Base-by-base conservation (phyloP, 2,888 invertebrate genomes). In the Acleris emargana region DNA sequence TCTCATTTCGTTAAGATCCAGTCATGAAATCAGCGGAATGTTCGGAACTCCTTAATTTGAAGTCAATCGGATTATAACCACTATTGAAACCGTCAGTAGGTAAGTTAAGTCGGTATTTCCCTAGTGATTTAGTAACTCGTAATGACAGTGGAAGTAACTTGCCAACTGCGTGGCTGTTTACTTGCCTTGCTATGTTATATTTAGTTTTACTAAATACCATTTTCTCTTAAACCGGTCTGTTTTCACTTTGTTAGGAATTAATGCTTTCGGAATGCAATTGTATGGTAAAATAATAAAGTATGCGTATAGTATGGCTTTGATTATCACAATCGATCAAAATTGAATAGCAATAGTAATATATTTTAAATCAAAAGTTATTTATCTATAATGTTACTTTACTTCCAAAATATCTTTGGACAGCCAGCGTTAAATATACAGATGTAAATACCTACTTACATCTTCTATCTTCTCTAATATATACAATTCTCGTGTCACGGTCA, bases 171-270 rank as follows among this genome's bases (percentile, higher is more conserved):
- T 52, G 32, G 43, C 43, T 32, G 25, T 50, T 45, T 43, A 7
- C 13, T 38, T 38, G 18, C 45, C 11, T 47, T 49, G 18, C 50
- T 49, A 28, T 38, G 28, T 50, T 42, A 4, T 22, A 42, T 17
- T n/a, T 7, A 20, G 32, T 22, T 18, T 11, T 17, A 45, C 47
- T 51, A 18, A 32, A 64, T 62, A 52, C 9, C 43, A 62, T 68
- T 70, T 70, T 64, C 68, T 68, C 68, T 52, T 5, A 42, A 22
- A 66, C 70, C 67, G 64, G 70, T 70, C 67, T 58, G 50, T 67
- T 68, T 70, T 68, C 70, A 49, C 55, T 53, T 28, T 25, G 18
- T 25, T 32, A 18, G 22, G 43, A 61, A 58, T 61, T 20, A 42
- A 18, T 49, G 49, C 20, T 49, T 49, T 20, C 38, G 9, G 7